Evolutionary conservation across 1,140 invertebrate genomes (phyloP), one percentile per base, ranked within the genome.

Genomic region (Melitaea cinxia): DNA sequence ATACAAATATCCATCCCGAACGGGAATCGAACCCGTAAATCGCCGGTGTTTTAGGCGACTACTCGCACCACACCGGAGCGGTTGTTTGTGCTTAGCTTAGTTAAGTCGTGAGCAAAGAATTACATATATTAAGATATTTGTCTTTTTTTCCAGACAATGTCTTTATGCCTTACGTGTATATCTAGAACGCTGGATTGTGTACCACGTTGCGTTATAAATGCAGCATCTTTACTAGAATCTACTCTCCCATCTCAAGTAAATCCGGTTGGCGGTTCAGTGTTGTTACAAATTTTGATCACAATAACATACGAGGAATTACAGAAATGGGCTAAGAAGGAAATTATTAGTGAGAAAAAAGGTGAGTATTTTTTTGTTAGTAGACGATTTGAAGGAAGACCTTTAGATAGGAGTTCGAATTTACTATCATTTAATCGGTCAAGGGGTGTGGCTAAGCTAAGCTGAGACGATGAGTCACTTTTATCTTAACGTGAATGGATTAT

Each of bases 151-250:
- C 77, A 92, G 91, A 92, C 94, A 9, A 95, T 95, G 93, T 94
- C 94, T 0, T 83, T 96, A 23, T 93, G 94, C 10, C 80, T 96
- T n/a, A 92, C 92, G 0, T 94, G 94, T 71, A 92, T 96, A 49
- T 92, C 92, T 0, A 92, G 95, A 73, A 90, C 94, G 2, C 92
- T 94, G 76, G 93, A 94, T 65, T 94, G 93, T 63, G 72, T 94
- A 6, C 93, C 94, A 0, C 85, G 92, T 21, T 86, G 91, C 0
- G 77, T 95, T 12, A 78, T 92, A 2, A 92, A 91, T 59, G 89
- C 93, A 0, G 88, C 92, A 0, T 75, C 88, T 0, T 77, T 94
- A 0, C 80, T 96, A 23, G 92, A 95, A 71, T 93, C 93, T 17
- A 91, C 93, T 3, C 83, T 96, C 9, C 94, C 95, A 0, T 93